Evolutionary conservation across 2,888 invertebrate species (phyloP).

Genomic region (Acronicta psi): DNA sequence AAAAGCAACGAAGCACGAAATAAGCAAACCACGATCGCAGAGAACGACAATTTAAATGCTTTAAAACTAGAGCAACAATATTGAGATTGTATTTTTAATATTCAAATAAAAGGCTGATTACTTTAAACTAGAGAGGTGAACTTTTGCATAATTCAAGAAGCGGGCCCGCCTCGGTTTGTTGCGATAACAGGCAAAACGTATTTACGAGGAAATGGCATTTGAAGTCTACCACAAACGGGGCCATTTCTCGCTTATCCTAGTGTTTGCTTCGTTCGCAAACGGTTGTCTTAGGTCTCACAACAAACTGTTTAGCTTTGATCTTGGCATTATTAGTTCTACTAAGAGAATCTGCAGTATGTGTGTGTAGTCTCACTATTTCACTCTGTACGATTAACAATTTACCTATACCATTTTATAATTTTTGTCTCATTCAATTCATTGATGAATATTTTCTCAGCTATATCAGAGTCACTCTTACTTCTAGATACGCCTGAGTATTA

Average conservation of each 20-base stretch:
- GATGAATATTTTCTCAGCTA: too few species aligned
- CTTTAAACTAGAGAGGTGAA: constrained; percentile 48
- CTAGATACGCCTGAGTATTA: too few species aligned
- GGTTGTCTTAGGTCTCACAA: constrained; percentile 22
- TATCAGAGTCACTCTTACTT: too few species aligned
- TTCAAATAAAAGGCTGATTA: constrained; percentile 56
- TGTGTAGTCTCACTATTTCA: neutral
- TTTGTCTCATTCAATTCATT: too few species aligned
- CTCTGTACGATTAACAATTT: too few species aligned
- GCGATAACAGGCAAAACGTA: constrained; percentile 54
- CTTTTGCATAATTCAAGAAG: constrained; percentile 60
- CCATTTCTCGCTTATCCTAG: constrained; percentile 45
- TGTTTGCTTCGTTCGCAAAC: constrained; percentile 29
- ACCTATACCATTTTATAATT: too few species aligned
- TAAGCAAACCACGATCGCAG: constrained; percentile 36
- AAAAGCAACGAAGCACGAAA: constrained; percentile 40
- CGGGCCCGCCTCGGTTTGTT: constrained; percentile 38
- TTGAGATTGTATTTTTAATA: constrained; percentile 58
- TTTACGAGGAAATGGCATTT: constrained; percentile 51
- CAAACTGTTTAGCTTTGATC: constrained; percentile 22
- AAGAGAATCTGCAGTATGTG: constrained; percentile 1
- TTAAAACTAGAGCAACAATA: constrained; percentile 48
- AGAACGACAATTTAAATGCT: constrained; percentile 39
- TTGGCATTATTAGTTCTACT: constrained; percentile 6
- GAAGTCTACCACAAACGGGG: constrained; percentile 38